Percentiles rank a stretch among this genome's conserved stretches.
These are phyloP conservation scores for Tangara arthus DNA, from an alignment of 2,797 vertebrate genomes.

Conservation along the genomic window DNA sequence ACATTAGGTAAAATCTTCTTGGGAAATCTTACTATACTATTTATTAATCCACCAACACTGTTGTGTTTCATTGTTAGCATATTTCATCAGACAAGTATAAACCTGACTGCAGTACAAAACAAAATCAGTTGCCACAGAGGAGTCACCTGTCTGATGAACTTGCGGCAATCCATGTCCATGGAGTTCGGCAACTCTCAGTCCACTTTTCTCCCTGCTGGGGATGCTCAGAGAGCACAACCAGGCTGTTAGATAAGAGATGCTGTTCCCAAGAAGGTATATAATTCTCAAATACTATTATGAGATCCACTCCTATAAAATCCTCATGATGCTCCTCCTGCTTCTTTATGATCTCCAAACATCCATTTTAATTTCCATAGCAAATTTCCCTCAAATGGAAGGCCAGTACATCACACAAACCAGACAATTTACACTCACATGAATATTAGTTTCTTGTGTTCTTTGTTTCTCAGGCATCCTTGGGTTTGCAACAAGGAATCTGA, in stretches of 20 bases:
- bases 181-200: neutral
- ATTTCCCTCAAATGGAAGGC: neutral
- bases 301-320: neutral
- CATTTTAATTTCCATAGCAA: neutral
- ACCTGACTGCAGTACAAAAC: neutral
- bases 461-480: neutral
- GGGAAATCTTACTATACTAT: neutral
- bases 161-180: neutral
- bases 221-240: neutral
- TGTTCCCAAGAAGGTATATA: neutral
- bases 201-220: neutral
- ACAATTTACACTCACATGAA: neutral
- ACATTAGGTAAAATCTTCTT: neutral
- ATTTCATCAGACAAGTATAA: neutral
- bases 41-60: neutral
- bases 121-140: neutral
- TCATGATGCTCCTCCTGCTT: neutral
- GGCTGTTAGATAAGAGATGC: neutral
- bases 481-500: neutral
- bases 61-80: neutral
- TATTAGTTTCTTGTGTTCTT: neutral
- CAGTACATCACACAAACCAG: neutral
- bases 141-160: neutral
- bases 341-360: neutral
- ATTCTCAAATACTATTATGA: neutral